These are phyloP conservation scores for Megalurothrips usitatus DNA, from an alignment of 2,888 invertebrate species.

Conservation along the genomic window DNA sequence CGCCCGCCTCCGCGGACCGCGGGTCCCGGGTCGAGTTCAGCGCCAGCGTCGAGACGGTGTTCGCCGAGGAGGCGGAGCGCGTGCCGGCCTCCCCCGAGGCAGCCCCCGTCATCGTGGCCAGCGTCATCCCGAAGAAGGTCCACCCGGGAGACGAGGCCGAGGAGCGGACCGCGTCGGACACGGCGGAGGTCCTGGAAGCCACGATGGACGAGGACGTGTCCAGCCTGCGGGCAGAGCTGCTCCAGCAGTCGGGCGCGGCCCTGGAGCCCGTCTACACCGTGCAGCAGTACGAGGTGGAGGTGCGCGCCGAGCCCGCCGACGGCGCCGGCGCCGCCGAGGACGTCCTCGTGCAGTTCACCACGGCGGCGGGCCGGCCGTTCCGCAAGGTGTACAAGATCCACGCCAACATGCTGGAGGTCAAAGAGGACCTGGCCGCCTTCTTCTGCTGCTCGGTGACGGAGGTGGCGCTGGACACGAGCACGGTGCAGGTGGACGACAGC, in stretches of 20 bases:
- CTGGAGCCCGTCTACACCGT: background rate
- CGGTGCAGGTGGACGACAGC: background rate
- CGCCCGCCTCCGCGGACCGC: too few species aligned
- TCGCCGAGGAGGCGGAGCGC: too few species aligned
- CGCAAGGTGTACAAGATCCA: slow-evolving; percentile 7
- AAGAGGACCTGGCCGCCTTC: slow-evolving; percentile 13
- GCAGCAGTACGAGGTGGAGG: background rate
- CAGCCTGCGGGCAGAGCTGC: background rate
- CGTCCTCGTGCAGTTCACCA: background rate
- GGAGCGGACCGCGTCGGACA: background rate
- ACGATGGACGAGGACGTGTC: background rate
- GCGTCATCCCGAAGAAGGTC: too few species aligned
- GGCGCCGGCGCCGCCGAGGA: background rate
- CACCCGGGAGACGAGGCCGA: background rate
- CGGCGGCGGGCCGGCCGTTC: background rate
- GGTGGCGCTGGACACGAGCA: slow-evolving; percentile 8
- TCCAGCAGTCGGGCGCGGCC: background rate
- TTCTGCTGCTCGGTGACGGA: slow-evolving; percentile 3
- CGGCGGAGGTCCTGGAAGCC: background rate
- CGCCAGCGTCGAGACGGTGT: background rate
- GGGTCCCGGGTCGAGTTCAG: background rate
- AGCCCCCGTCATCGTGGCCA: too few species aligned
- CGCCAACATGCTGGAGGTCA: slow-evolving; percentile 19
- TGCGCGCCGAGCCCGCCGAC: background rate
- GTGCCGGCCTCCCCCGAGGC: too few species aligned